Percentiles rank a stretch among this genome's conserved stretches.
phyloP scores from a whole-genome alignment of 2,888 invertebrate species.

The Hirudinaria manillensis region DNA sequence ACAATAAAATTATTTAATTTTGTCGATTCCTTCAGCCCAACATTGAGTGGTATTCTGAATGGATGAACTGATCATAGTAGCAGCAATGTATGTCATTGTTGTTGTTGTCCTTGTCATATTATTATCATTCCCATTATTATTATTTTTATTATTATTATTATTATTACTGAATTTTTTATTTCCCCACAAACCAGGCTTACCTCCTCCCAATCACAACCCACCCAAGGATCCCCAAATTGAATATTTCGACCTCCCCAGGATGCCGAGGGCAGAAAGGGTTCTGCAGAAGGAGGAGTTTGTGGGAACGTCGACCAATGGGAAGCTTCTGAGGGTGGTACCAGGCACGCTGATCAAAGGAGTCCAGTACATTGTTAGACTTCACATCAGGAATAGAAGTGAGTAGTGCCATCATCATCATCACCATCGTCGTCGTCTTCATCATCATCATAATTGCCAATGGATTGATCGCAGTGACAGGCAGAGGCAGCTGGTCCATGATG shows the following conservation, averaged over 20 bases:
- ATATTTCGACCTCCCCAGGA: conserved; percentile 19
- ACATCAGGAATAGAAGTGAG: conserved; percentile 10
- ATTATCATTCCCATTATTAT: not conserved
- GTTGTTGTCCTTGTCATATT: not conserved
- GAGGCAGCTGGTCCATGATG: conserved; percentile 18
- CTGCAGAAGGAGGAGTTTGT: conserved; percentile 17
- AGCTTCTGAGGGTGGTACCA: not conserved
- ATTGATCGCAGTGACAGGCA: not conserved
- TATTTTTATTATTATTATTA: not conserved
- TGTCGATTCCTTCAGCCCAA: no score
- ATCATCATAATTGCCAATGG: not conserved
- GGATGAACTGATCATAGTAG: no score
- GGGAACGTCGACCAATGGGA: conserved; percentile 15
- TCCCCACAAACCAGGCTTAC: not conserved
- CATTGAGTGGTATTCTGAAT: no score
- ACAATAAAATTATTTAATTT: no score
- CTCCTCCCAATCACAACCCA: not conserved
- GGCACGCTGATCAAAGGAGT: not conserved
- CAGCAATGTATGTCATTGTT: no score
- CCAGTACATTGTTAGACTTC: conserved; percentile 22
- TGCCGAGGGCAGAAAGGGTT: conserved; percentile 5
- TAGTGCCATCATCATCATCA: conserved; percentile 7
- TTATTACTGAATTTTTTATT: not conserved
- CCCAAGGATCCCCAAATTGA: not conserved
- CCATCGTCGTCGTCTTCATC: not conserved